Conservation (phyloP, 2,113 vertebrate species). For the Spermophilus dauricus region DNA sequence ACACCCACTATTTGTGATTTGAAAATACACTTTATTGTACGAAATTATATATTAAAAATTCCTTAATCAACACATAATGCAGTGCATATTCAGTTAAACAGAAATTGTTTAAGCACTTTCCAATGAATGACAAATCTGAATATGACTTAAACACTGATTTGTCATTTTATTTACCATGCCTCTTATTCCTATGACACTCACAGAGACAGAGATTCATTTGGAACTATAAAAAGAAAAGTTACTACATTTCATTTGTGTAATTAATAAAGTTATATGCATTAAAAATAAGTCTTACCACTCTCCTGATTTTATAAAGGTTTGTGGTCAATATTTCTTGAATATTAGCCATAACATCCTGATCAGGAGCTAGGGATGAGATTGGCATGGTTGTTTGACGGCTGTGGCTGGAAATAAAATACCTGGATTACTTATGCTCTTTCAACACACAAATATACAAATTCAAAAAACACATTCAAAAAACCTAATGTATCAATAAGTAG, state of each 20-base stretch:
- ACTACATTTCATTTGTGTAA: neutral
- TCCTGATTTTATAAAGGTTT: constrained; percentile 91
- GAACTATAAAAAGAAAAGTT: neutral
- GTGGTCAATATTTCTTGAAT: constrained; percentile 91
- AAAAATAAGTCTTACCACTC: constrained; percentile 84
- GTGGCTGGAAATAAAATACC: constrained; percentile 63
- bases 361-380: constrained; percentile 74
- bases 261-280: neutral
- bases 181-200: neutral
- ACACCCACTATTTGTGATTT: neutral
- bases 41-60: neutral
- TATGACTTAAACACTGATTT: neutral
- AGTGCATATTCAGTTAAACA: neutral
- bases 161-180: neutral
- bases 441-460: neutral
- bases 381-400: constrained; percentile 73
- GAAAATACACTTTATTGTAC: neutral
- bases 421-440: neutral
- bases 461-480: neutral
- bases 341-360: constrained; percentile 87
- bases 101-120: constrained; percentile 29
- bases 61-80: neutral
- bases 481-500: neutral
- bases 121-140: neutral
- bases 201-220: neutral